Evolutionary conservation across 2,888 invertebrate genomes (phyloP).

Genomic region (Hyposoter didymator): DNA sequence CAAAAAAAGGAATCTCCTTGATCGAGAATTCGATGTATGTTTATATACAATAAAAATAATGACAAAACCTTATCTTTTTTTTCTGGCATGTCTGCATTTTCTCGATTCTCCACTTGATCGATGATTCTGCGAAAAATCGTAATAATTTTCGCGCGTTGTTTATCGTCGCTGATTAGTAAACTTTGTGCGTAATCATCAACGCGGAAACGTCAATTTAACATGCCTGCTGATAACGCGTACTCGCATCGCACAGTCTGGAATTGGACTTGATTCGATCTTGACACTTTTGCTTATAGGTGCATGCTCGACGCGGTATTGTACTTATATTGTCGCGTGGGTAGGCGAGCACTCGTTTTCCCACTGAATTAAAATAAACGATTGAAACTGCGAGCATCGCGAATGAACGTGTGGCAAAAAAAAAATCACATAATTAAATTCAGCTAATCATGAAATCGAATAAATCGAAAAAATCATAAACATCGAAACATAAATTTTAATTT

Average conservation of each 20-base stretch:
- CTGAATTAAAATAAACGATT: neutral
- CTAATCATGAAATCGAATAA: neutral
- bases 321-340: neutral
- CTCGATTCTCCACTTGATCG: neutral
- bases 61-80: neutral
- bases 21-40: neutral
- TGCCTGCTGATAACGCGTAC: conserved; percentile 49
- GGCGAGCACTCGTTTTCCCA: neutral
- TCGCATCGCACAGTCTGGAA: conserved; percentile 48
- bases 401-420: conserved; percentile 3
- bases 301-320: neutral
- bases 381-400: neutral
- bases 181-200: conserved; percentile 3
- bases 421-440: neutral
- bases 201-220: conserved; percentile 36
- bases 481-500: neutral
- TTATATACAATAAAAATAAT: neutral
- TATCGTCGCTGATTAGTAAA: conserved; percentile 2
- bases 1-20: neutral
- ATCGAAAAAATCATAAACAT: neutral
- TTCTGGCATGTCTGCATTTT: neutral
- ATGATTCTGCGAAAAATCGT: neutral
- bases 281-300: neutral
- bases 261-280: conserved; percentile 57
- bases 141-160: neutral